phyloP scores from a whole-genome alignment of 2,797 vertebrate species.

The Rhabdomys pumilio region DNA sequence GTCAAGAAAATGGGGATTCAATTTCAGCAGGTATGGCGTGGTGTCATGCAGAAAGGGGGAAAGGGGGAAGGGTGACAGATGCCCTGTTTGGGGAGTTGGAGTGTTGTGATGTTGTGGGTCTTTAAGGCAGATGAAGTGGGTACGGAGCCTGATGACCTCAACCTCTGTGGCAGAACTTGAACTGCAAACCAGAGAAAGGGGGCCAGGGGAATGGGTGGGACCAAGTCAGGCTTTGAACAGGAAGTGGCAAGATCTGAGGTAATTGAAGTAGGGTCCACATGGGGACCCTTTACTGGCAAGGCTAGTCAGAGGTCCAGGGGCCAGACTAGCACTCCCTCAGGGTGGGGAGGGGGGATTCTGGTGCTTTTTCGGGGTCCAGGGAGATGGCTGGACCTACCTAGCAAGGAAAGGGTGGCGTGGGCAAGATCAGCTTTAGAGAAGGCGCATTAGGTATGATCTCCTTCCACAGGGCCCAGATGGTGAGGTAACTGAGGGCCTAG shows the following conservation, averaged over 20 bases:
- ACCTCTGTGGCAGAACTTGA: neutral
- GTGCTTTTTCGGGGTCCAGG: accelerated
- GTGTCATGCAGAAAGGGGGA: too few relatives aligned
- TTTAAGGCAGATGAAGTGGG: neutral
- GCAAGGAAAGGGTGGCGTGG: too few relatives aligned
- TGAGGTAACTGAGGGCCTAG: neutral
- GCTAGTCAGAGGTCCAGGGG: neutral
- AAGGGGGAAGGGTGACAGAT: neutral
- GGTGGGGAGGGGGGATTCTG: accelerated
- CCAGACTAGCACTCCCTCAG: accelerated
- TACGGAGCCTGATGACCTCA: neutral
- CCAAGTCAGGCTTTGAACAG: accelerated
- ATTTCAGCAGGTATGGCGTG: neutral
- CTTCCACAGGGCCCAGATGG: neutral
- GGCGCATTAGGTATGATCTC: accelerated
- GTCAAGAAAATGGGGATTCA: neutral
- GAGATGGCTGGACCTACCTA: neutral
- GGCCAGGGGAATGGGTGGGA: too few relatives aligned
- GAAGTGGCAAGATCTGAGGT: neutral
- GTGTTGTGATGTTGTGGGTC: neutral
- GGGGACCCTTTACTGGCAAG: neutral
- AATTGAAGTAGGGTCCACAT: neutral
- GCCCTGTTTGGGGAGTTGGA: neutral
- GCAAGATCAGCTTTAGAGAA: neutral
- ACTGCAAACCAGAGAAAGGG: too few relatives aligned